Evolutionary conservation across 2,888 invertebrate species (phyloP), one percentile per base, ranked within the genome.

Genomic region (Adelognathus sp.): DNA sequence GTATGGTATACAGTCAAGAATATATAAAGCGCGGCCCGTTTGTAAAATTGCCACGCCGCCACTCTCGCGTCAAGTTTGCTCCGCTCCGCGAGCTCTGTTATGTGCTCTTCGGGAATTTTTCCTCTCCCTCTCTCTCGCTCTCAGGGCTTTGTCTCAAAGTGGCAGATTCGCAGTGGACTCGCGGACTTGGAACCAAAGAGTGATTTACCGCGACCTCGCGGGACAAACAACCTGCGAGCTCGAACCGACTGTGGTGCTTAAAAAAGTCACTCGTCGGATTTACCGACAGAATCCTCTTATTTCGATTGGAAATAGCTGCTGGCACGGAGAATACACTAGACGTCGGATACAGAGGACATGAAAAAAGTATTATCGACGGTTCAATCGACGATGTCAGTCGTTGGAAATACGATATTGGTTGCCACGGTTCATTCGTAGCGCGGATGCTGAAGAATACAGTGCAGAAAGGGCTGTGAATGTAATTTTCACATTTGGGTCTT

Each of bases 51-150:
- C 29, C 14, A 54, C 52, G 52, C 52, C 52, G 52, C 52, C 52
- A 54, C 52, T 54, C 52, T 54, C 52, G 29, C 52, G 29, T 54
- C 52, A 29, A 54, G 52, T 54, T 54, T 54, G 52, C 52, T 16
- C 14, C 52, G 52, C 52, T 29, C 29, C 46, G 46, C 46, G 46
- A 24, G n/a, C n/a, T n/a, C 39, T 39, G n/a, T 39, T 39, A 14
- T 14, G 39, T 39, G 1, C 39, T n/a, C 39, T n/a, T 4, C 39
- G 39, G 14, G 39, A n/a, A n/a, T n/a, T n/a, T n/a, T n/a, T n/a
- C n/a, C n/a, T 36, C 7, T 36, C 36, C 11, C 36, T 36, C 36
- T 36, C 36, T 36, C 36, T n/a, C 36, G 9, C 36, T 9, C 36
- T 36, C 36, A 11, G 24, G 46, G 21, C 21, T 46, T 46, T 46